Conservation (phyloP, 2,797 vertebrate species). For the Ceryle rudis region DNA sequence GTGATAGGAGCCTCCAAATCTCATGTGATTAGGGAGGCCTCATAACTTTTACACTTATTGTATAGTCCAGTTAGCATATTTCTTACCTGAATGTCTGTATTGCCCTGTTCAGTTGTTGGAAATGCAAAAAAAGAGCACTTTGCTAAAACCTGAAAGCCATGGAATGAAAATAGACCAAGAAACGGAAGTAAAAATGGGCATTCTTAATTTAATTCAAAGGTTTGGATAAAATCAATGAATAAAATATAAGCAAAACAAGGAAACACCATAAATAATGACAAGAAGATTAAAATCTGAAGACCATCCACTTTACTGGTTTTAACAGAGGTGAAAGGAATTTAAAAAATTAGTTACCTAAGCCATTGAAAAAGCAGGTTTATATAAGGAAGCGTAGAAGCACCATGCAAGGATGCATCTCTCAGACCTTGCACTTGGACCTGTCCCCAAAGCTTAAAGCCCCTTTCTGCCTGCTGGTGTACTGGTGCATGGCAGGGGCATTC, state of each 20-base stretch:
- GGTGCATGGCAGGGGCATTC: background rate
- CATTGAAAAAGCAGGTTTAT: background rate
- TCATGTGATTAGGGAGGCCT: slow-evolving; percentile 28
- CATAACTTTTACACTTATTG: slow-evolving; percentile 33
- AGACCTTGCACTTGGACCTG: background rate
- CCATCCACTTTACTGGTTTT: background rate
- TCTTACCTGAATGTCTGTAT: slow-evolving; percentile 38
- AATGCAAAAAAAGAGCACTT: background rate
- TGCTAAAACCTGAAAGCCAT: background rate
- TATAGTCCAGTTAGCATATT: slow-evolving; percentile 35
- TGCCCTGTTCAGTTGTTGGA: background rate
- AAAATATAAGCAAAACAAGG: background rate
- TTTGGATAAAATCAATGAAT: background rate
- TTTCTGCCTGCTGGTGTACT: fast-evolving
- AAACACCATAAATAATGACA: background rate
- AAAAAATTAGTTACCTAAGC: background rate
- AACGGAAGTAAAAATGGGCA: background rate
- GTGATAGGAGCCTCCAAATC: background rate
- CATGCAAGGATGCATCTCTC: background rate
- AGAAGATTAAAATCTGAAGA: background rate
- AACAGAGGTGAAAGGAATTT: background rate
- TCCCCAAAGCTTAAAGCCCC: background rate
- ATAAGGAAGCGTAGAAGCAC: background rate
- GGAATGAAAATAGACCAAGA: background rate
- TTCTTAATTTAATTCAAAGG: background rate